These are phyloP conservation scores for Drosophila limbata DNA, from an alignment of 2,888 invertebrate species.

Conservation along the genomic window DNA sequence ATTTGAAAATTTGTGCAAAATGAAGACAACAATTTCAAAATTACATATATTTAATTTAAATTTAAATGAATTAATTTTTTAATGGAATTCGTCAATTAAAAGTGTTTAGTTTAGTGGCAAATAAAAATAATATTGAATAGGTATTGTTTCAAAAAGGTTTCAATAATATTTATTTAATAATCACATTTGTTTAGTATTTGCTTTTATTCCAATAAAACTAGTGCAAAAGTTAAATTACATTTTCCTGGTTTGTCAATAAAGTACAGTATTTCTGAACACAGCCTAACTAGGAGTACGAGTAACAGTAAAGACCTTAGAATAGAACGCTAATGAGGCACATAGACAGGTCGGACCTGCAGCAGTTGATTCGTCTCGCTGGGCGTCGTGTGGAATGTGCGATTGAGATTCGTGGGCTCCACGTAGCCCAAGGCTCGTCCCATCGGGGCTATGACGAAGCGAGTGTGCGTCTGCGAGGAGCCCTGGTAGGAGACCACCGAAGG, in stretches of 20 bases:
- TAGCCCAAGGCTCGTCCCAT: constrained; percentile 82
- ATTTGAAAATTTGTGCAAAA: too few species aligned
- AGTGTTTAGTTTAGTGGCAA: too few species aligned
- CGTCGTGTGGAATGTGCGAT: constrained; percentile 74
- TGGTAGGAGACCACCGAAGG: constrained; percentile 82
- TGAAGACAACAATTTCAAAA: too few species aligned
- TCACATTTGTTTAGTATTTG: not conserved
- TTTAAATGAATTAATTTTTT: too few species aligned
- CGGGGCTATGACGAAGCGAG: constrained; percentile 82
- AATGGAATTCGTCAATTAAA: too few species aligned
- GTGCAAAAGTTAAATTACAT: not conserved
- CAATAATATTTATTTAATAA: not conserved
- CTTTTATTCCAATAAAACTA: not conserved
- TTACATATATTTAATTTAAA: too few species aligned
- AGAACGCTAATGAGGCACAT: constrained; percentile 60
- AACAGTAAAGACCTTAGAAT: not conserved
- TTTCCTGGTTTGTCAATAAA: not conserved
- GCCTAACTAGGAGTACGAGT: constrained; percentile 33
- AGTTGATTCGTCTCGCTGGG: constrained; percentile 58
- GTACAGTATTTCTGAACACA: constrained; percentile 24
- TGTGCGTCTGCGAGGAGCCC: constrained; percentile 80
- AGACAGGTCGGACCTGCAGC: constrained; percentile 77
- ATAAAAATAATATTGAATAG: too few species aligned
- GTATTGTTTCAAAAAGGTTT: not conserved
- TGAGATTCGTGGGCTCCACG: constrained; percentile 80